Percentiles rank a stretch among this genome's conserved stretches.
These are phyloP conservation scores for Odontophorus gujanensis DNA, from an alignment of 2,113 vertebrate species.

Conservation along the genomic window DNA sequence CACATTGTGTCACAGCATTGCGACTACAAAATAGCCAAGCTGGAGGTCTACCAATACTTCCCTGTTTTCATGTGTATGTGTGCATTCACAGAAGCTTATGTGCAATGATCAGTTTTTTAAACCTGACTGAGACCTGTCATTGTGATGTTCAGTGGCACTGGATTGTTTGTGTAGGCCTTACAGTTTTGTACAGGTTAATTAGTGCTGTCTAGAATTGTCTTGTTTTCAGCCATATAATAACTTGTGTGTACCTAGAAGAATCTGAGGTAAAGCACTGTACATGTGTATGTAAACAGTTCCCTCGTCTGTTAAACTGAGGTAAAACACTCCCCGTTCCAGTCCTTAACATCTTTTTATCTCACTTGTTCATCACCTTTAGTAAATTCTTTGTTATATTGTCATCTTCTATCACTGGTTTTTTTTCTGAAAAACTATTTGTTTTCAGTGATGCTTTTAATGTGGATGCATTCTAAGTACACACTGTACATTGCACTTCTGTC, in stretches of 20 bases:
- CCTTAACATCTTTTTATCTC: not conserved
- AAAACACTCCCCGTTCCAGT: not conserved
- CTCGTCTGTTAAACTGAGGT: not conserved
- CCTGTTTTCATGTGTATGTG: not conserved
- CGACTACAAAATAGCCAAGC: not conserved
- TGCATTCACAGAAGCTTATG: not conserved
- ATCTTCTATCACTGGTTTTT: not conserved
- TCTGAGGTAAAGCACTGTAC: not conserved
- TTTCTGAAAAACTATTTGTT: not conserved
- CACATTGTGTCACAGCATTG: too few relatives aligned
- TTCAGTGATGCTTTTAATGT: not conserved
- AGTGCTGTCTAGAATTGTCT: not conserved
- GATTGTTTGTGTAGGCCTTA: not conserved
- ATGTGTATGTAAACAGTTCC: not conserved
- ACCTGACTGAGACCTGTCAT: not conserved
- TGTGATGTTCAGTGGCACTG: not conserved
- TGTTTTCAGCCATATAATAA: not conserved
- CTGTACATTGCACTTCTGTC: too few relatives aligned
- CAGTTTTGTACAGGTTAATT: not conserved
- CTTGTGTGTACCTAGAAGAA: not conserved
- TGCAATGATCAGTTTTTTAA: not conserved
- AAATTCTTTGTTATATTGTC: not conserved
- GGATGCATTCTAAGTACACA: not conserved
- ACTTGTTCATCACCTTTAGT: not conserved
- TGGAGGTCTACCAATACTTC: not conserved